phyloP scores from a whole-genome alignment of 1,140 invertebrate genomes.

The Drosophila burlai region DNA sequence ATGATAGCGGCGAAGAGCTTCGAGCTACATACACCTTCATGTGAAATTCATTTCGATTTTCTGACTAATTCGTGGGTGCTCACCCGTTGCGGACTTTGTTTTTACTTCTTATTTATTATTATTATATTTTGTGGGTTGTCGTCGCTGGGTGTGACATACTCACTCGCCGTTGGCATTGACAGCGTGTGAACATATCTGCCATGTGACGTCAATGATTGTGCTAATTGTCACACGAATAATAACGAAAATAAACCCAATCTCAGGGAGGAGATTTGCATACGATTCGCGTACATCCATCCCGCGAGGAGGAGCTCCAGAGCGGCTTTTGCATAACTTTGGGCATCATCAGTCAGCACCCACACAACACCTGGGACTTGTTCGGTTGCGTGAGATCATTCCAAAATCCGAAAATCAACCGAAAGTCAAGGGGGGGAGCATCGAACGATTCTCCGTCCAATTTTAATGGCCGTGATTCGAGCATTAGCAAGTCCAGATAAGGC shows the following conservation, averaged over 20 bases:
- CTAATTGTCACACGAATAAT: slow-evolving; percentile 29
- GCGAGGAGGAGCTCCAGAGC: background rate
- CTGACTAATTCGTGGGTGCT: slow-evolving; percentile 28
- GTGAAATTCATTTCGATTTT: slow-evolving; percentile 30
- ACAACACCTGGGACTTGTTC: slow-evolving; percentile 1
- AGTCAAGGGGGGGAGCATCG: slow-evolving; percentile 15
- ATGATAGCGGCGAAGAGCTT: slow-evolving; percentile 12
- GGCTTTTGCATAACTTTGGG: slow-evolving; percentile 7
- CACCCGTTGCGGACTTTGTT: slow-evolving; percentile 19
- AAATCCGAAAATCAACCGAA: background rate
- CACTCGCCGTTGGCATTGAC: slow-evolving; percentile 17
- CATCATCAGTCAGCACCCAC: slow-evolving; percentile 7
- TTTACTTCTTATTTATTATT: slow-evolving; percentile 9
- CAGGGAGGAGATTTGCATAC: slow-evolving; percentile 1
- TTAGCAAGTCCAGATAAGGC: slow-evolving; percentile 42
- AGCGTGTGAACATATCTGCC: slow-evolving; percentile 40
- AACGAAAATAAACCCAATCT: slow-evolving; percentile 13
- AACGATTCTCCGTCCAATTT: background rate
- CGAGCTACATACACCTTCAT: slow-evolving; percentile 10
- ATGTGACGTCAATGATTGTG: slow-evolving; percentile 44
- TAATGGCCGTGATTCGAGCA: slow-evolving; percentile 20
- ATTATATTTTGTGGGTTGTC: background rate
- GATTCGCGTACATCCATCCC: slow-evolving; percentile 1
- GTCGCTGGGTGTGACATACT: slow-evolving; percentile 7
- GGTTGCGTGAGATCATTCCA: slow-evolving; percentile 22